phyloP scores from a whole-genome alignment of 2,113 vertebrate genomes.

The Plestiodon gilberti region DNA sequence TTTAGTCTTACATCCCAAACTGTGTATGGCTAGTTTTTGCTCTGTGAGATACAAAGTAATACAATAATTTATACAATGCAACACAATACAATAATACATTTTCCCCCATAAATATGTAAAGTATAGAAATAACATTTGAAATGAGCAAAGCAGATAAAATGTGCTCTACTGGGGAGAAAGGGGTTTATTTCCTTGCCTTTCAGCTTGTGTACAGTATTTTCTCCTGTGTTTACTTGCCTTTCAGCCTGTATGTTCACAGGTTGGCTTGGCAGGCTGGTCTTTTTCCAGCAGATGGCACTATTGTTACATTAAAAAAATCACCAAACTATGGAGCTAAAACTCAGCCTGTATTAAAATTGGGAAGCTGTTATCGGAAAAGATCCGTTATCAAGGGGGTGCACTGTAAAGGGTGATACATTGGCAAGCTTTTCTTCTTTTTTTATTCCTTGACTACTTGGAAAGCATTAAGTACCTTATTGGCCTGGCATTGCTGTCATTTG shows the following conservation, averaged over 20 bases:
- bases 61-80: too few species aligned
- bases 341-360: neutral
- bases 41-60: neutral
- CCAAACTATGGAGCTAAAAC: neutral
- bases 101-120: neutral
- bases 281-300: conserved; percentile 63
- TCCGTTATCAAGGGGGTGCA: neutral
- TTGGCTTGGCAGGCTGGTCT: neutral
- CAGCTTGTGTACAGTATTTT: too few species aligned
- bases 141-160: neutral
- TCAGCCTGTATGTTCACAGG: rapidly evolving
- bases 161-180: too few species aligned
- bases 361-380: neutral
- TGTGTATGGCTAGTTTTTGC: neutral
- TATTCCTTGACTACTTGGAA: neutral
- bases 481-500: neutral
- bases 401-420: neutral
- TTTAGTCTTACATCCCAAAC: too few species aligned
- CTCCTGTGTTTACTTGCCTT: rapidly evolving
- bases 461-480: neutral
- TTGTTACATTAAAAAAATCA: conserved; percentile 33
- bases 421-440: neutral
- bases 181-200: too few species aligned
- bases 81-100: too few species aligned
- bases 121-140: neutral